phyloP scores from a whole-genome alignment of 1,140 invertebrate genomes.

The Wiebesia pumilae region DNA sequence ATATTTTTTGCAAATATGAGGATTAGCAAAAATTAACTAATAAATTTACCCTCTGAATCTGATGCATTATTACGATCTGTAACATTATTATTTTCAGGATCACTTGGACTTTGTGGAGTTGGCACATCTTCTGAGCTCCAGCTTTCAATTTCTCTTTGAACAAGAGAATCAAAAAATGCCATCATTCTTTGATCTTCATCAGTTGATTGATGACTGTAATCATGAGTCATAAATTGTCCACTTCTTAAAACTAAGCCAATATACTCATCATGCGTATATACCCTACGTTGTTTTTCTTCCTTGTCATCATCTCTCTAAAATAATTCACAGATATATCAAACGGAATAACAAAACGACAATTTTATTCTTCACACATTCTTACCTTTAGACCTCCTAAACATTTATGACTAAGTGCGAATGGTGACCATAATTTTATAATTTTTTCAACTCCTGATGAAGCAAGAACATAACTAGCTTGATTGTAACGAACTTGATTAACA shows the following conservation, averaged over 20 bases:
- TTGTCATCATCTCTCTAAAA: slow-evolving; percentile 67
- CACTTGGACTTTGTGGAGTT: slow-evolving; percentile 62
- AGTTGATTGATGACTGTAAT: slow-evolving; percentile 88
- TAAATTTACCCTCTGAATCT: slow-evolving; percentile 67
- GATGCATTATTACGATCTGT: slow-evolving; percentile 58
- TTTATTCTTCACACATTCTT: slow-evolving; percentile 38
- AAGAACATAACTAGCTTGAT: slow-evolving; percentile 87
- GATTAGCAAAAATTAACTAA: no score
- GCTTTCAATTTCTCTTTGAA: slow-evolving; percentile 91
- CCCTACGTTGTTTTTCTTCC: slow-evolving; percentile 81
- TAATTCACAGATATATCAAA: slow-evolving; percentile 22
- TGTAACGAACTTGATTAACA: slow-evolving; percentile 96
- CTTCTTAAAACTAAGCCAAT: slow-evolving; percentile 86
- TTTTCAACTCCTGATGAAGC: slow-evolving; percentile 97
- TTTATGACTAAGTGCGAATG: slow-evolving; percentile 66
- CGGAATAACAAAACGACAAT: background rate
- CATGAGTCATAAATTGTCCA: slow-evolving; percentile 85
- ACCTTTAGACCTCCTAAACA: slow-evolving; percentile 71
- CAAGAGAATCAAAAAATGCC: slow-evolving; percentile 95
- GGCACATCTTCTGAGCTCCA: slow-evolving; percentile 74
- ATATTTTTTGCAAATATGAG: no score
- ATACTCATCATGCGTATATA: slow-evolving; percentile 92
- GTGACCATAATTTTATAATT: slow-evolving; percentile 87
- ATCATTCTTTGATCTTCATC: slow-evolving; percentile 95
- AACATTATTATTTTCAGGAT: slow-evolving; percentile 63